These are phyloP conservation scores for Amblyjoppa proteus DNA, from an alignment of 2,888 invertebrate species.

Conservation along the genomic window DNA sequence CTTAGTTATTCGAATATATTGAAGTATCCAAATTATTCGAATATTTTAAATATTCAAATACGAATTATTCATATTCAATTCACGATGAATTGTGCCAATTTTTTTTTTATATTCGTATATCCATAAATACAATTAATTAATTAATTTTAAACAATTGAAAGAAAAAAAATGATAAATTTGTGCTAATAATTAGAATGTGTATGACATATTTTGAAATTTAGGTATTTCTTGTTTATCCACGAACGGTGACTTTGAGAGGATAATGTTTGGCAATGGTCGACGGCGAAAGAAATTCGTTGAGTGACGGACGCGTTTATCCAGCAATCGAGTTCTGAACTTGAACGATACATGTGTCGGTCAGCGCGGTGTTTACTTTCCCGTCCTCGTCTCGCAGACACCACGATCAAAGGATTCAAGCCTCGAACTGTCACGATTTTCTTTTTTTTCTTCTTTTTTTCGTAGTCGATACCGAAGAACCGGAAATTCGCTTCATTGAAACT, in stretches of 20 bases:
- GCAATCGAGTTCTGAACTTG: constrained; percentile 5
- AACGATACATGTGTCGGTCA: constrained; percentile 34
- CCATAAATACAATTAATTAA: no score
- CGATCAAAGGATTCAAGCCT: background rate
- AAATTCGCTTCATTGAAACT: background rate
- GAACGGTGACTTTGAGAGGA: background rate
- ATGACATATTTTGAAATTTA: background rate
- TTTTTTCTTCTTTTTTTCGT: background rate
- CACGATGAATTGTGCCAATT: no score
- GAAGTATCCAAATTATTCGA: no score
- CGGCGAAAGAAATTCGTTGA: constrained; percentile 16
- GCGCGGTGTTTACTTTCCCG: constrained; percentile 30
- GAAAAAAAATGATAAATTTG: no score
- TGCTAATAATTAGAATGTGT: background rate
- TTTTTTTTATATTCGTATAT: no score
- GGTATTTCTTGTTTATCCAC: background rate
- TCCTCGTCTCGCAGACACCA: background rate
- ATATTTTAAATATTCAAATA: no score
- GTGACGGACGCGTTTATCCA: constrained; percentile 16
- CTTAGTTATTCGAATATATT: no score
- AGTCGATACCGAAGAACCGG: constrained; percentile 4
- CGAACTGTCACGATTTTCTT: no score
- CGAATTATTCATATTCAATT: no score
- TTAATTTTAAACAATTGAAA: no score
- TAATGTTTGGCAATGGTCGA: background rate